phyloP scores from a whole-genome alignment of 2,888 invertebrate genomes.

The Andrena haemorrhoa region DNA sequence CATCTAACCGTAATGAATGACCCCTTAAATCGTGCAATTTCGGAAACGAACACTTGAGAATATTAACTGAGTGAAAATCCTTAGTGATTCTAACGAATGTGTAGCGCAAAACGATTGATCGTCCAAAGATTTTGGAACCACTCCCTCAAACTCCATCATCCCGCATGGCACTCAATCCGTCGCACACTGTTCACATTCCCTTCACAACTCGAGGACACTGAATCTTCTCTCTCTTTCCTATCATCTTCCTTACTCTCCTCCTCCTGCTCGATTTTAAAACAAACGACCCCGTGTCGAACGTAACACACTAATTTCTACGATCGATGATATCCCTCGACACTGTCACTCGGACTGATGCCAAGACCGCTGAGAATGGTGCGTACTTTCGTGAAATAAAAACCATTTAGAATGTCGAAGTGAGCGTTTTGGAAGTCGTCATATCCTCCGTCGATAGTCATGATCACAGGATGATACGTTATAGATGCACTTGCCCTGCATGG shows the following conservation, averaged over 20 bases:
- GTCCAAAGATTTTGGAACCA: not conserved
- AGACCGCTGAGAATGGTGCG: conserved; percentile 43
- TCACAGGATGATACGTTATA: conserved; percentile 29
- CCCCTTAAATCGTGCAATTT: not conserved
- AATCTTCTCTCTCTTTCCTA: not conserved
- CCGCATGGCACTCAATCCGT: conserved; percentile 13
- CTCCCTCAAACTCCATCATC: not conserved
- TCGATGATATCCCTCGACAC: conserved; percentile 28
- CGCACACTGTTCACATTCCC: not conserved
- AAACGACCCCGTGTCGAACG: conserved; percentile 7
- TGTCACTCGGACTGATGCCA: conserved; percentile 46
- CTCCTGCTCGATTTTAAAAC: not conserved
- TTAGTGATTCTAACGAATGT: not conserved
- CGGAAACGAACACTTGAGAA: not conserved
- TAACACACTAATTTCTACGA: conserved; percentile 34
- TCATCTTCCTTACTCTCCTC: not conserved
- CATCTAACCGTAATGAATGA: no score
- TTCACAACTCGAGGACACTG: conserved; percentile 19
- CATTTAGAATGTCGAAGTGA: conserved; percentile 35
- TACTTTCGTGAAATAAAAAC: conserved; percentile 25
- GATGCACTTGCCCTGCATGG: conserved; percentile 34
- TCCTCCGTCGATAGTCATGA: conserved; percentile 39
- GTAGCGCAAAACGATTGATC: not conserved
- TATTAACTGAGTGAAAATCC: not conserved
- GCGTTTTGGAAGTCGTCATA: conserved; percentile 61